Evolutionary conservation across 2,888 invertebrate species (phyloP).

Genomic region (Gymnoscelis rufifasciata): DNA sequence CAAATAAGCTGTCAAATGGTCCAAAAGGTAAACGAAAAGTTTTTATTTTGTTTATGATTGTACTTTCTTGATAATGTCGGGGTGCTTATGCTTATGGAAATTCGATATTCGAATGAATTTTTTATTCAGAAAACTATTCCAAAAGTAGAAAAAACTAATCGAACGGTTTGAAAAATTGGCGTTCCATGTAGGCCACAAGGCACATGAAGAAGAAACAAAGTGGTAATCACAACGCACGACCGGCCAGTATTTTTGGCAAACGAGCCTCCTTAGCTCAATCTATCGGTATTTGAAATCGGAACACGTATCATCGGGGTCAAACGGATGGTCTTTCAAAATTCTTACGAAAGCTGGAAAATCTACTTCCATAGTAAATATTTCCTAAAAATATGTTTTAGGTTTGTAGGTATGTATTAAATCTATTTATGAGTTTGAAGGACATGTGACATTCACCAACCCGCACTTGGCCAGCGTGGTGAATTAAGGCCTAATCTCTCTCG

Average conservation of each 20-base stretch:
- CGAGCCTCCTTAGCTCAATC: constrained; percentile 17
- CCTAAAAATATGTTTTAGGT: background rate
- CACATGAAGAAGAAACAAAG: constrained; percentile 1
- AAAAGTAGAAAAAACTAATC: too few species aligned
- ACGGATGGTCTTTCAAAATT: constrained; percentile 4
- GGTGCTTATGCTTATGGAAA: too few species aligned
- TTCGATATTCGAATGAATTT: too few species aligned
- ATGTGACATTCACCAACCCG: too few species aligned
- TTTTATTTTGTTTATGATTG: constrained; percentile 6
- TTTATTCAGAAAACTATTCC: too few species aligned
- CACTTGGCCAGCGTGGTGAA: too few species aligned
- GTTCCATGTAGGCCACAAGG: background rate
- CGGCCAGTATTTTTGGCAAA: constrained; percentile 15
- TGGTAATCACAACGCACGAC: constrained; percentile 12
- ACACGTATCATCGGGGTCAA: constrained; percentile 19
- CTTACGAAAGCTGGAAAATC: constrained; percentile 6
- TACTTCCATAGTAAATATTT: background rate
- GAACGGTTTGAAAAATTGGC: too few species aligned
- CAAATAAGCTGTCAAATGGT: constrained; percentile 8
- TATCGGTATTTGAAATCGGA: constrained; percentile 23
- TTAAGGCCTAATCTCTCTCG: too few species aligned
- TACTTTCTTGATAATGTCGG: background rate
- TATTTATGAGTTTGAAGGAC: too few species aligned
- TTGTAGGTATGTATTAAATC: too few species aligned
- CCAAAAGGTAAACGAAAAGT: constrained; percentile 13